These are phyloP conservation scores for Pseudois nayaur DNA, from an alignment of 2,113 vertebrate species.

Conservation along the genomic window DNA sequence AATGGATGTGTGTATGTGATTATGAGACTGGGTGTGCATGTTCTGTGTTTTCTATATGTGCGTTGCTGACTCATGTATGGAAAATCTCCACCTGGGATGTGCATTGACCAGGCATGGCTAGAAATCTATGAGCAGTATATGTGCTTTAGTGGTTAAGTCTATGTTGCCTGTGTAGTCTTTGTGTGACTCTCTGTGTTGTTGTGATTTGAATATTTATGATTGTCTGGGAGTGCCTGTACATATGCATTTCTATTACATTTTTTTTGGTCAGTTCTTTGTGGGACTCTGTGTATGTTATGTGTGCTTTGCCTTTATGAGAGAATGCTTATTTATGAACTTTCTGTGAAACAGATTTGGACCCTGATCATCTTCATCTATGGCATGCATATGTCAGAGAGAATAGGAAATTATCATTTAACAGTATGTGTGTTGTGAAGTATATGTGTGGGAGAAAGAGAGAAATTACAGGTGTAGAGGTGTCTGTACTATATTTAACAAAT, in stretches of 20 bases:
- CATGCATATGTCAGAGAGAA: not conserved
- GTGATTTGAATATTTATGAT: not conserved
- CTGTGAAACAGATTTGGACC: not conserved
- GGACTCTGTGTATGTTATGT: not conserved
- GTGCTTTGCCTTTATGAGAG: not conserved
- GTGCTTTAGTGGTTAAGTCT: not conserved
- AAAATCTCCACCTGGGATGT: not conserved
- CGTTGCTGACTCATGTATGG: not conserved
- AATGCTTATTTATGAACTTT: not conserved
- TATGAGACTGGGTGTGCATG: not conserved
- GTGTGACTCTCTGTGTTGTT: not conserved
- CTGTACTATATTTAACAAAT: not conserved
- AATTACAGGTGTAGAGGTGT: not conserved
- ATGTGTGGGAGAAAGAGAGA: not conserved
- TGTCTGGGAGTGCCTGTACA: not conserved
- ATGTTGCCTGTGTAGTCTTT: not conserved
- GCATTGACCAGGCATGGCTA: not conserved
- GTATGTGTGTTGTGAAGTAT: not conserved
- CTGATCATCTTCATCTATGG: not conserved
- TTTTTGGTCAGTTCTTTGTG: not conserved
- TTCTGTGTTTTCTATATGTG: not conserved
- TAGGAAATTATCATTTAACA: not conserved
- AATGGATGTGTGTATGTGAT: not conserved
- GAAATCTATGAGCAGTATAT: not conserved
- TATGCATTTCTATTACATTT: not conserved